Percentiles rank a stretch among this genome's conserved stretches.
Conservation (phyloP, 2,888 invertebrate genomes). For the Hesperia comma region DNA sequence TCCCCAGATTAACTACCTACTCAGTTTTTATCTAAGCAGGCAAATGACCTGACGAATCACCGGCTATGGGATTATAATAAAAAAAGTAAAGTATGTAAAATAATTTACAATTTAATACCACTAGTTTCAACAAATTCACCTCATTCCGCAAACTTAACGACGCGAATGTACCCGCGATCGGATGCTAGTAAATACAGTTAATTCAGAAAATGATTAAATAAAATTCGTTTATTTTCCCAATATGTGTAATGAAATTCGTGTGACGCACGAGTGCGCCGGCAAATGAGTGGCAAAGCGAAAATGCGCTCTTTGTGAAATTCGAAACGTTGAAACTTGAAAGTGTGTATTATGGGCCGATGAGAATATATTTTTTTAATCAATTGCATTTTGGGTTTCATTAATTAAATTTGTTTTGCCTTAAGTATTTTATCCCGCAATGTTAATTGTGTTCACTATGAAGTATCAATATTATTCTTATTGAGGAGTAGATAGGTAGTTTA, state of each 20-base stretch:
- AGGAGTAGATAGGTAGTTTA: no score
- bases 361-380: slow-evolving; percentile 9
- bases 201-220: slow-evolving; percentile 8
- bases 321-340: slow-evolving; percentile 18
- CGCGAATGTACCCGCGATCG: neutral
- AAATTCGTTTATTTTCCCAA: slow-evolving; percentile 10
- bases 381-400: neutral
- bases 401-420: neutral
- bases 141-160: neutral
- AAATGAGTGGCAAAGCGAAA: slow-evolving; percentile 29
- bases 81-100: neutral
- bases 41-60: no score
- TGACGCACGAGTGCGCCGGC: slow-evolving; percentile 17
- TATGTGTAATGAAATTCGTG: slow-evolving; percentile 20
- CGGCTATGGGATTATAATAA: no score
- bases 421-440: no score
- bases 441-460: no score
- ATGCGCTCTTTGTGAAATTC: slow-evolving; percentile 21
- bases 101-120: neutral
- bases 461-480: no score
- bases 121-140: neutral
- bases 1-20: no score
- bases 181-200: slow-evolving; percentile 14
- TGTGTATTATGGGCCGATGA: neutral
- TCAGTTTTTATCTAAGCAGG: no score